A percentile compares a stretch with the other conserved stretches of the same genome.
Evolutionary conservation across 1,140 invertebrate species (phyloP).

Genomic region (Mycetomoellerius zeteki): DNA sequence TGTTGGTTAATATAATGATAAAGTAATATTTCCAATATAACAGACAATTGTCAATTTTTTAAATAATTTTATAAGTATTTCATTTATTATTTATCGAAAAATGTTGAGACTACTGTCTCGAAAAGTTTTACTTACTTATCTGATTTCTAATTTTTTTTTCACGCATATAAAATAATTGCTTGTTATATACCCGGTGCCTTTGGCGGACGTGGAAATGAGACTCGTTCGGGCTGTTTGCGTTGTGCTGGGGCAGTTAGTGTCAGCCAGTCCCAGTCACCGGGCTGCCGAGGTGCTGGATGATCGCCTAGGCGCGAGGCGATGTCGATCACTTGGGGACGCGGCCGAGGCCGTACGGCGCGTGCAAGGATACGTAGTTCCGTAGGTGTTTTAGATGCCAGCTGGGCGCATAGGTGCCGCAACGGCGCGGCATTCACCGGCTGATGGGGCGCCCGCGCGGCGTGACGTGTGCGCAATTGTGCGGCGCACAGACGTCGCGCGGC

Average conservation of each 20-base stretch:
- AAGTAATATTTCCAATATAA: background rate
- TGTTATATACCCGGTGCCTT: constrained; percentile 90
- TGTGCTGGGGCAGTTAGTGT: constrained; percentile 92
- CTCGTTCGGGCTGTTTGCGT: constrained; percentile 92
- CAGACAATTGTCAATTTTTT: background rate
- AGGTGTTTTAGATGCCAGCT: constrained; percentile 93
- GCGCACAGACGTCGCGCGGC: constrained; percentile 95
- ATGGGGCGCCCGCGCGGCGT: constrained; percentile 95
- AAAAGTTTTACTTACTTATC: background rate
- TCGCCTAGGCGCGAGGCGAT: constrained; percentile 93
- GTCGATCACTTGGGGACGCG: constrained; percentile 90
- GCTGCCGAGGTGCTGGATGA: constrained; percentile 86
- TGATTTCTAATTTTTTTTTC: background rate
- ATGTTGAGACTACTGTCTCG: background rate
- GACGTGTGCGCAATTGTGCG: constrained; percentile 93
- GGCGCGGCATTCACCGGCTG: constrained; percentile 89
- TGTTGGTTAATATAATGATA: background rate
- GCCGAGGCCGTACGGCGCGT: constrained; percentile 93
- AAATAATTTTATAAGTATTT: background rate
- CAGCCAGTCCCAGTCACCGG: constrained; percentile 93
- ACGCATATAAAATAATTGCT: background rate
- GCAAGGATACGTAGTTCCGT: constrained; percentile 92
- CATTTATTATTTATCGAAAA: background rate
- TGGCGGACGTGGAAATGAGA: constrained; percentile 95
- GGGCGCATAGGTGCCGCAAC: constrained; percentile 88